Evolutionary conservation across 37 sponge, comb jelly and placozoan genomes (phyloP).

Genomic region (Lycopodina hypogea): DNA sequence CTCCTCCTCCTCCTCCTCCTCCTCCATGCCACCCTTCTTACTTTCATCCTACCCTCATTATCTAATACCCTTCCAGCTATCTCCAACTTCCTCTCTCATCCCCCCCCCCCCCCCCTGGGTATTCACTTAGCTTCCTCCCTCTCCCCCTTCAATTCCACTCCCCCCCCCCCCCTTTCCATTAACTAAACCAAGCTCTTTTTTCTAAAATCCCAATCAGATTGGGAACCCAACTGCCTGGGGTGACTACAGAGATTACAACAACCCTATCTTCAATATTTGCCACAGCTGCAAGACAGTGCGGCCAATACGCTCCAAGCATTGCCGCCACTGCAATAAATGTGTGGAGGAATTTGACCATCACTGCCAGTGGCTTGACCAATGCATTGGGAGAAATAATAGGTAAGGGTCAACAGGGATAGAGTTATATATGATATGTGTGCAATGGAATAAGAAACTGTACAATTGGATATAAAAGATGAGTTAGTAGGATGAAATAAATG

Average conservation of each 20-base stretch:
- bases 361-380: constrained; percentile 89
- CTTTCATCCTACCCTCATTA: too few relatives aligned
- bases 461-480: too few relatives aligned
- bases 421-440: too few relatives aligned
- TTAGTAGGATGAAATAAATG: too few relatives aligned
- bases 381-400: constrained; percentile 84
- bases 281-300: constrained; percentile 85
- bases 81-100: too few relatives aligned
- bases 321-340: constrained; percentile 80
- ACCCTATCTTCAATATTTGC: constrained; percentile 85
- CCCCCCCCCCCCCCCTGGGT: too few relatives aligned
- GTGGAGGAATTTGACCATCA: constrained; percentile 92
- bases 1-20: too few relatives aligned
- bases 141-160: background rate
- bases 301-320: constrained; percentile 84
- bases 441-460: too few relatives aligned
- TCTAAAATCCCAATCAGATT: constrained; percentile 22
- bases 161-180: background rate
- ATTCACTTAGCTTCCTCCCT: background rate
- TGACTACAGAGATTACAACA: constrained; percentile 71
- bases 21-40: too few relatives aligned
- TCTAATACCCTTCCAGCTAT: too few relatives aligned
- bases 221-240: constrained; percentile 75
- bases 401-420: constrained; percentile 15
- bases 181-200: background rate